Percentiles rank a stretch among this genome's conserved stretches.
These are phyloP conservation scores for Rhizoglyphus robini DNA, from an alignment of 1,140 invertebrate genomes.

Conservation along the genomic window DNA sequence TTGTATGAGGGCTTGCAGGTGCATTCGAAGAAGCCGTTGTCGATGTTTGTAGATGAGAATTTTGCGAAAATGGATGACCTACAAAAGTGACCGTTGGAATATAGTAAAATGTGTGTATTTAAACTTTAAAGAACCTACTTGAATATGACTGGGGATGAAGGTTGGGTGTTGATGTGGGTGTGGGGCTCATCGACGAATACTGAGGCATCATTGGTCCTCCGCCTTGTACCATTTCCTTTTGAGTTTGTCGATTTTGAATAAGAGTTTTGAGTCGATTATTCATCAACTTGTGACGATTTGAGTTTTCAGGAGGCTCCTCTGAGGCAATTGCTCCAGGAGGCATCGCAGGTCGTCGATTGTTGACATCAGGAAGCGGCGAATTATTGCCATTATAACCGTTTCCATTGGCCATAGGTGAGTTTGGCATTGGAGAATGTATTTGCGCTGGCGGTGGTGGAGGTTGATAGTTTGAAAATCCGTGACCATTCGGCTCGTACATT, in stretches of 20 bases:
- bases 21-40: constrained; percentile 14
- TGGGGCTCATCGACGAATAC: constrained; percentile 13
- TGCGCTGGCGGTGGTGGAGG: neutral
- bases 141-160: constrained; percentile 18
- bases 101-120: neutral
- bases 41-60: neutral
- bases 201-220: neutral
- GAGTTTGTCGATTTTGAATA: constrained; percentile 27
- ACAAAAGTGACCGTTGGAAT: neutral
- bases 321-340: neutral
- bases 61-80: constrained; percentile 1
- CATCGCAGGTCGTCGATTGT: neutral
- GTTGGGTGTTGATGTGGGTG: neutral
- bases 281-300: constrained; percentile 27
- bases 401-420: neutral
- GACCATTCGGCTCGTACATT: constrained; percentile 1
- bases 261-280: constrained; percentile 28
- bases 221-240: constrained; percentile 23
- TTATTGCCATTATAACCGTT: neutral
- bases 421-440: neutral
- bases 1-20: neutral
- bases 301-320: neutral
- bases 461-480: neutral
- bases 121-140: neutral
- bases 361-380: neutral